Evolutionary conservation across 2,888 invertebrate species (phyloP), one percentile per base, ranked within the genome.

Genomic region (Onthophagus sagittarius): DNA sequence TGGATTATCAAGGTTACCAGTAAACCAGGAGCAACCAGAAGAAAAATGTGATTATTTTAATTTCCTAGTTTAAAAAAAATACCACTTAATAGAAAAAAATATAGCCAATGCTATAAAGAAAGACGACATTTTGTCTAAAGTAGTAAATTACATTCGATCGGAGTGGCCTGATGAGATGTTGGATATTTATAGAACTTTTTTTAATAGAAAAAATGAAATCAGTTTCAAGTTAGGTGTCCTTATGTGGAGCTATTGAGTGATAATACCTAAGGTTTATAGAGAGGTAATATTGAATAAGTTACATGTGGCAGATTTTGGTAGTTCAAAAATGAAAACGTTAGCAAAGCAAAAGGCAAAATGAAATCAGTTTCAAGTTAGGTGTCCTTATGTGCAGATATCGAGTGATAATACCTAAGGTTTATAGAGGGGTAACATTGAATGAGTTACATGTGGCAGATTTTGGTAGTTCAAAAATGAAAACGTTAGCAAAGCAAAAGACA

Each of bases 211-310:
- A 15, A 65, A 65, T 15, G 65, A 13, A 15, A 9, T 72, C 13
- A 33, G 33, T 13, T 15, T 63, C 3, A 39, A 65, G 9, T n/a
- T 13, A 6, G 33, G 39, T 5, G 9, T 65, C 5, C 9, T 72
- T 14, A 72, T 72, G 72, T 65, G 65, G 72, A 15, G 72, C 9
- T 72, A 72, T 15, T 7, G 65, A 7, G 39, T 64, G 4, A 63
- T 71, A 13, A 71, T 72, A 15, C 65, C 65, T 3, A 15, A 65
- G 4, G 4, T 4, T 14, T 63, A 6, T 14, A 65, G 65, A 65
- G 9, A 23, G 6, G 9, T 15, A 15, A 5, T 65, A 23, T 15
- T 65, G 15, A 15, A 15, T 14, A 15, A 15, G 11, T 15, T 65
- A 65, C 65, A 65, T 15, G 15, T 23, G 15, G 15, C 65, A 65